Evolutionary conservation across 1,140 invertebrate species (phyloP).

Genomic region (Philotrypesis tridentata): DNA sequence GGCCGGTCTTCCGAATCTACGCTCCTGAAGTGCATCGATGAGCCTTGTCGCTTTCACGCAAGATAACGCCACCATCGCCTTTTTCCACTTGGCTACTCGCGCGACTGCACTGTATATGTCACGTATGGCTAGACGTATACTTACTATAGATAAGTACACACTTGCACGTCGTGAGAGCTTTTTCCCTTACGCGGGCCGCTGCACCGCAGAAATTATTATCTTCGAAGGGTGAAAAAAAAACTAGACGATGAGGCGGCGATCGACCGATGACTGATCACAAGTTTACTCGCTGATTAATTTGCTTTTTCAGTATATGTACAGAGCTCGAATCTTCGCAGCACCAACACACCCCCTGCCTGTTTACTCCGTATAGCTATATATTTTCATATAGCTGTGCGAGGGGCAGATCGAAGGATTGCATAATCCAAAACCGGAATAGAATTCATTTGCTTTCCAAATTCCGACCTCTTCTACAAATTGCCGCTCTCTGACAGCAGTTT

Average conservation of each 20-base stretch:
- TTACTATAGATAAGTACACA: no score
- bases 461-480: not conserved
- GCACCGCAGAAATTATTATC: not conserved
- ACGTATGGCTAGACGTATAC: not conserved
- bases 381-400: not conserved
- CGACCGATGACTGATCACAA: not conserved
- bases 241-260: not conserved
- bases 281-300: not conserved
- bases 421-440: not conserved
- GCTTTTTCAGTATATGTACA: not conserved
- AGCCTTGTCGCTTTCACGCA: constrained; percentile 21
- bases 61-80: constrained; percentile 46
- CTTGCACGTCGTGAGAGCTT: not conserved
- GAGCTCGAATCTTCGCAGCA: not conserved
- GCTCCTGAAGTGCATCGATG: constrained; percentile 20
- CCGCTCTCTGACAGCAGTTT: not conserved
- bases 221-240: not conserved
- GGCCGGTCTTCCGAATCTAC: not conserved
- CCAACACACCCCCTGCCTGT: not conserved
- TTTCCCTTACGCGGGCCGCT: not conserved
- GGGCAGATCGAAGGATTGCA: no score
- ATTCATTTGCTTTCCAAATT: not conserved
- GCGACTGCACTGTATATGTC: not conserved
- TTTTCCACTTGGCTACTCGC: not conserved
- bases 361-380: no score